These are phyloP conservation scores for Ceriagrion tenellum DNA, from an alignment of 2,888 invertebrate genomes.

Conservation along the genomic window DNA sequence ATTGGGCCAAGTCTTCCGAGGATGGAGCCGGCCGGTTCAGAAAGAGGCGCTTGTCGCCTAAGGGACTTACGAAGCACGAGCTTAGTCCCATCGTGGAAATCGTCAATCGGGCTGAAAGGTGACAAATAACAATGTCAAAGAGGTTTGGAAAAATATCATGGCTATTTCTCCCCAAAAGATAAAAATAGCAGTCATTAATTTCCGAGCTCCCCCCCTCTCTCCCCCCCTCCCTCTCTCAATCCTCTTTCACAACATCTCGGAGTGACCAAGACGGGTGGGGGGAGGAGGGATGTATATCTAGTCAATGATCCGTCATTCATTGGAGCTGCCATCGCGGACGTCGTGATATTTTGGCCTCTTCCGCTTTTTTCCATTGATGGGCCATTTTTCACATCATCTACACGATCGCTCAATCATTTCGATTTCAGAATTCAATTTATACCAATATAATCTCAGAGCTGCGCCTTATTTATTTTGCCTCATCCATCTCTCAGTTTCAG, in stretches of 20 bases:
- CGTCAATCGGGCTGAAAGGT: background rate
- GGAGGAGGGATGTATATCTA: no score
- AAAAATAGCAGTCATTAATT: conserved; percentile 9
- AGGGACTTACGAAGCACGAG: background rate
- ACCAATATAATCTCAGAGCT: background rate
- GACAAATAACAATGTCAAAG: conserved; percentile 23
- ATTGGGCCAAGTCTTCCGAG: background rate
- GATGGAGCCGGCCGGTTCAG: background rate
- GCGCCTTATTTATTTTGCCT: background rate
- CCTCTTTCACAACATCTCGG: background rate
- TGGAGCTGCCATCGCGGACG: background rate
- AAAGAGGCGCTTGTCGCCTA: background rate
- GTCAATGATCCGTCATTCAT: background rate
- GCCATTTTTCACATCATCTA: background rate
- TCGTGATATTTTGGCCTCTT: background rate
- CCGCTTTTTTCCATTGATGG: background rate
- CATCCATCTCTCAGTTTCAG: background rate
- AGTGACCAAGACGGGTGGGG: background rate
- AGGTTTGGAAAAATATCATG: conserved; percentile 8
- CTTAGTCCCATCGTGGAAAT: background rate
- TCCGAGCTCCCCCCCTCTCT: no score
- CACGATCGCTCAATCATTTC: background rate
- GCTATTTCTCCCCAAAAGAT: background rate
- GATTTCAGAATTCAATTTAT: conserved; percentile 26
- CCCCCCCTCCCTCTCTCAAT: background rate